These are phyloP conservation scores for Lophius piscatorius DNA, from an alignment of 2,113 vertebrate genomes.

Conservation along the genomic window DNA sequence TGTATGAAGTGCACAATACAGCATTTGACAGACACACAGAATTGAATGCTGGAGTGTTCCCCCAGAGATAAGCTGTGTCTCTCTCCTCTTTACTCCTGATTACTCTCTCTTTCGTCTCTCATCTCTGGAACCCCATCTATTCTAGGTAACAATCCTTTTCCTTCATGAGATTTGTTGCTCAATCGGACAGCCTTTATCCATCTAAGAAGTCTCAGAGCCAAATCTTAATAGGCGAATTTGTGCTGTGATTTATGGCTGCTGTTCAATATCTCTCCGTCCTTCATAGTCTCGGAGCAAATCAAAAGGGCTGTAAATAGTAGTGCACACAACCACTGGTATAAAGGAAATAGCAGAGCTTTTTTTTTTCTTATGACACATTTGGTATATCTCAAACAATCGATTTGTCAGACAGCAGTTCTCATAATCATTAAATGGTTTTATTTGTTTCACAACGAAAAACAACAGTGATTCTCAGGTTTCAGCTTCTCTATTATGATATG, in stretches of 20 bases:
- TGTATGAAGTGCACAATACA: slow-evolving; percentile 17
- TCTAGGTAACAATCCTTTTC: slow-evolving; percentile 57
- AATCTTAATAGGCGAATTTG: slow-evolving; percentile 31
- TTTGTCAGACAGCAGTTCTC: no score
- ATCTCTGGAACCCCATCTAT: slow-evolving; percentile 35
- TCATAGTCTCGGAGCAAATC: background rate
- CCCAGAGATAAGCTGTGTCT: slow-evolving; percentile 4
- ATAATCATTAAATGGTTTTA: no score
- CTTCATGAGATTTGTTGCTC: slow-evolving; percentile 51
- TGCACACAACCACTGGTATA: background rate
- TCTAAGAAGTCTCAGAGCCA: slow-evolving; percentile 33
- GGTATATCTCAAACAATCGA: no score
- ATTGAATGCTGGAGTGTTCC: slow-evolving; percentile 6
- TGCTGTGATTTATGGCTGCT: slow-evolving; percentile 22
- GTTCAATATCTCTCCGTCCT: slow-evolving; percentile 16
- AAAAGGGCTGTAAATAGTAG: background rate
- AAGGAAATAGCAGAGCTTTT: background rate
- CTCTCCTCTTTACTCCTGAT: slow-evolving; percentile 19
- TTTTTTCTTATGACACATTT: no score
- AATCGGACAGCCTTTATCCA: slow-evolving; percentile 48
- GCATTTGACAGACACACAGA: slow-evolving; percentile 23
- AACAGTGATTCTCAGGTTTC: no score
- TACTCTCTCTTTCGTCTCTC: slow-evolving; percentile 44
- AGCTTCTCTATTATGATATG: no score
- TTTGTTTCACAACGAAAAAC: no score